Base-by-base conservation (phyloP, 37 sponge, comb jelly and placozoan genomes). In the Ephydatia muelleri region DNA sequence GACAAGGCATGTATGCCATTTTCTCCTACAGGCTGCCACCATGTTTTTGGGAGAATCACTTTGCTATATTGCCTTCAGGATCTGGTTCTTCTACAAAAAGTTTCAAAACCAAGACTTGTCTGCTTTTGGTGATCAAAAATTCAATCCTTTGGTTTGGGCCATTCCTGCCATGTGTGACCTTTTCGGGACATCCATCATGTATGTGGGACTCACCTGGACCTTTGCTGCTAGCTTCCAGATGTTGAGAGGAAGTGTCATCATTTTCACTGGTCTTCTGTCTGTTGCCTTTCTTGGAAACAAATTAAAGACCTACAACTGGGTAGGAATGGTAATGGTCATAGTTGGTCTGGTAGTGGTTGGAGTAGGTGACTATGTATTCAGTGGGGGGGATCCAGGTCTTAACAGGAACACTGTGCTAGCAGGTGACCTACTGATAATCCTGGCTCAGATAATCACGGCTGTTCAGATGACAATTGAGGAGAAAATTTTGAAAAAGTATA, bases 21-120 rank as follows among this genome's bases (percentile, higher is more conserved):
- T 57, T 43, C 69, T 32, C 31, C 35, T 67, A 28, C 85, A 98
- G 96, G 90, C 93, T 43, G 80, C 88, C 22, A 68, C 83, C 67
- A 98, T 98, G 99, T 98, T 98, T 68, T 33, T 96, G 23, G 99
- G 99, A 29, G 99, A 98, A 36, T 84, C 93, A 83, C 36, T 81
- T n/a, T 98, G 99, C 77, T 78, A 89, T 49, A 43, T 92, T 77
- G 99, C 76, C 34, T 98, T 94, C 89, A 84, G 90, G 67, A 69
- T 88, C 29, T 87, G 78, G 88, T 94, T 85, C 80, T 90, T 81
- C 82, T 85, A n/a, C 12, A 38, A 33, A 4, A 39, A 49, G 22
- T 57, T 35, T 13, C 16, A 66, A 5, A 90, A 90, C 49, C 69
- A 83, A 39, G 91, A 94, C 88, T 78, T 87, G 65, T 65, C 75